These are phyloP conservation scores for Salticus scenicus DNA, from an alignment of 2,888 invertebrate species.

Conservation along the genomic window DNA sequence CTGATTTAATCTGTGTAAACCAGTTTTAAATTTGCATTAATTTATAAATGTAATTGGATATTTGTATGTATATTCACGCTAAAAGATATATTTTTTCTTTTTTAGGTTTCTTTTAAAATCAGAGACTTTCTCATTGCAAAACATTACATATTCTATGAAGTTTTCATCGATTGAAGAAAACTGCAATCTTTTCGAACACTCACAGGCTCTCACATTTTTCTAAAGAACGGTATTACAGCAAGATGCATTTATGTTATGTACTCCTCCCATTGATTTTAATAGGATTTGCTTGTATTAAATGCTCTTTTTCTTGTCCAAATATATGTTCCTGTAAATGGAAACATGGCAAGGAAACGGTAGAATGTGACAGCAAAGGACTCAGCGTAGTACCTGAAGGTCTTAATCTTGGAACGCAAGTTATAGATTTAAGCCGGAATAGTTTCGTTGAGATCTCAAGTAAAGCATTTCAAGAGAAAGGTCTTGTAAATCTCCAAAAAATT, in stretches of 20 bases:
- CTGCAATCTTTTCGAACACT: too few species aligned
- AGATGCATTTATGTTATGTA: not conserved
- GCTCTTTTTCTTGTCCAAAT: constrained; percentile 71
- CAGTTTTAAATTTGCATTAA: too few species aligned
- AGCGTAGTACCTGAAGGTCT: constrained; percentile 88
- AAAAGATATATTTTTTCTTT: too few species aligned
- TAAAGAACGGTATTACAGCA: not conserved
- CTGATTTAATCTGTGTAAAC: too few species aligned
- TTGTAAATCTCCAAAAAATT: constrained; percentile 90
- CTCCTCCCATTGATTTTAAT: constrained; percentile 17
- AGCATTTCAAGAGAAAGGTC: constrained; percentile 86
- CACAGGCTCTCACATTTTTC: too few species aligned
- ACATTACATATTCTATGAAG: too few species aligned
- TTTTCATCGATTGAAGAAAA: too few species aligned
- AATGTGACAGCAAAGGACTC: constrained; percentile 88
- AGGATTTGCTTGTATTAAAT: constrained; percentile 10
- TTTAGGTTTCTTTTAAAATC: too few species aligned
- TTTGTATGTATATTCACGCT: too few species aligned
- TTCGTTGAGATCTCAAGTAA: constrained; percentile 88
- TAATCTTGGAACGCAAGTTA: constrained; percentile 90
- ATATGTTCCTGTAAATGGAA: constrained; percentile 91
- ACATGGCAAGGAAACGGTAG: constrained; percentile 90
- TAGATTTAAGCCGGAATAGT: constrained; percentile 91
- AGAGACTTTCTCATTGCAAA: too few species aligned
- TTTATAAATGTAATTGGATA: too few species aligned